phyloP scores from a whole-genome alignment of 2,888 invertebrate genomes.

The Cryptosula pallasiana region DNA sequence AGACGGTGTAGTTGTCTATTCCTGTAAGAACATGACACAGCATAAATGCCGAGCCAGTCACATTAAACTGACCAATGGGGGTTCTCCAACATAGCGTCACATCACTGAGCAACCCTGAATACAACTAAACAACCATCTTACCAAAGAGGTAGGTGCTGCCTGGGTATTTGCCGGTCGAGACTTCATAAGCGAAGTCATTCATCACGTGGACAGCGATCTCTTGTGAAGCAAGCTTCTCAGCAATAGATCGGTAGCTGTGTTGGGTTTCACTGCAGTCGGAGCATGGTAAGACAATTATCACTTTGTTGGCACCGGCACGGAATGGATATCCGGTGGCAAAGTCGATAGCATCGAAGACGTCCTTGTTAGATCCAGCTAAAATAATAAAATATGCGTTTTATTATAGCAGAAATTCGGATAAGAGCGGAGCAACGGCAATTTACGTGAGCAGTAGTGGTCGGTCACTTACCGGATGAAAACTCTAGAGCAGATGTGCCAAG shows the following conservation, averaged over 20 bases:
- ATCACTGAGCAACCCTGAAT: no score
- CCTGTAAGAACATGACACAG: constrained; percentile 27
- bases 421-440: no score
- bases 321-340: constrained; percentile 66
- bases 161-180: constrained; percentile 31
- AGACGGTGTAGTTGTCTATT: constrained; percentile 60
- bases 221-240: constrained; percentile 64
- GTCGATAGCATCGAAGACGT: constrained; percentile 59
- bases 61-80: no score
- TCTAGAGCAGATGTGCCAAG: constrained; percentile 5
- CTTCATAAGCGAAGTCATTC: constrained; percentile 33
- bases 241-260: constrained; percentile 57
- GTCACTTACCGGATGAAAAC: constrained; percentile 6
- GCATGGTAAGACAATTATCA: constrained; percentile 75
- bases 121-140: no score
- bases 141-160: constrained; percentile 68
- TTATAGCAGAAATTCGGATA: no score
- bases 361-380: constrained; percentile 28
- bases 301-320: constrained; percentile 77
- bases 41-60: constrained; percentile 49
- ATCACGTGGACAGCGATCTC: constrained; percentile 54
- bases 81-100: no score
- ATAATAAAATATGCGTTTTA: no score
- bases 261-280: constrained; percentile 63
- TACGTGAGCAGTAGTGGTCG: background rate